A percentile compares a stretch with the other conserved stretches of the same genome.
These are phyloP conservation scores for Eristalis tenax DNA, from an alignment of 2,888 invertebrate species.

Conservation along the genomic window DNA sequence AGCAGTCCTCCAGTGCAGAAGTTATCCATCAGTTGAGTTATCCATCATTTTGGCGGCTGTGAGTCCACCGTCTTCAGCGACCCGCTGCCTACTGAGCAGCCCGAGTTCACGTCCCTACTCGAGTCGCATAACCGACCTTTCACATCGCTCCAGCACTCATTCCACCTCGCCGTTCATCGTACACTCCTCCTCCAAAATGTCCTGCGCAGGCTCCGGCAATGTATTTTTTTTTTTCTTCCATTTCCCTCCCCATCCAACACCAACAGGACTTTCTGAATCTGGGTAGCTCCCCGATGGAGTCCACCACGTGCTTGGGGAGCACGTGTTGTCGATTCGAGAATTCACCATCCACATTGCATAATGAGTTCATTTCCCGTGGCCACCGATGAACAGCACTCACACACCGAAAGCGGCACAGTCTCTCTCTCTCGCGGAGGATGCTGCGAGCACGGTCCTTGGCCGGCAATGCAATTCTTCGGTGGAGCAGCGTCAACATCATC, in stretches of 20 bases:
- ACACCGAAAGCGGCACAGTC: background rate
- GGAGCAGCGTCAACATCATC: constrained; percentile 37
- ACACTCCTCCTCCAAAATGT: constrained; percentile 63
- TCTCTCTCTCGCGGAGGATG: constrained; percentile 33
- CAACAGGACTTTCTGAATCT: constrained; percentile 50
- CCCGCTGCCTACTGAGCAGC: constrained; percentile 53
- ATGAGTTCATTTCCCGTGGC: constrained; percentile 42
- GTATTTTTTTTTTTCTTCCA: constrained; percentile 24
- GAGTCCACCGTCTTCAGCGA: constrained; percentile 18
- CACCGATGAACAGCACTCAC: background rate
- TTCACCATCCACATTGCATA: constrained; percentile 45
- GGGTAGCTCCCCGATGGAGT: constrained; percentile 32
- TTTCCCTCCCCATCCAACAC: constrained; percentile 3
- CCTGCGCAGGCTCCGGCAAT: constrained; percentile 47
- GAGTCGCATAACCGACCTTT: constrained; percentile 63
- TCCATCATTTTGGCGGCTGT: background rate
- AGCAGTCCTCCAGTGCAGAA: background rate
- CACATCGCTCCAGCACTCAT: constrained; percentile 57
- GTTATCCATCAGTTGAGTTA: background rate
- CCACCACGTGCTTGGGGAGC: constrained; percentile 64
- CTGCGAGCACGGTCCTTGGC: constrained; percentile 48
- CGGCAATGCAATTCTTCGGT: constrained; percentile 59
- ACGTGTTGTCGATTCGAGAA: constrained; percentile 38
- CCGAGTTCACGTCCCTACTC: constrained; percentile 41
- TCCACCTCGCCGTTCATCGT: constrained; percentile 54